Conservation (phyloP, 2,113 vertebrate genomes). For the Melanocharis versteri region DNA sequence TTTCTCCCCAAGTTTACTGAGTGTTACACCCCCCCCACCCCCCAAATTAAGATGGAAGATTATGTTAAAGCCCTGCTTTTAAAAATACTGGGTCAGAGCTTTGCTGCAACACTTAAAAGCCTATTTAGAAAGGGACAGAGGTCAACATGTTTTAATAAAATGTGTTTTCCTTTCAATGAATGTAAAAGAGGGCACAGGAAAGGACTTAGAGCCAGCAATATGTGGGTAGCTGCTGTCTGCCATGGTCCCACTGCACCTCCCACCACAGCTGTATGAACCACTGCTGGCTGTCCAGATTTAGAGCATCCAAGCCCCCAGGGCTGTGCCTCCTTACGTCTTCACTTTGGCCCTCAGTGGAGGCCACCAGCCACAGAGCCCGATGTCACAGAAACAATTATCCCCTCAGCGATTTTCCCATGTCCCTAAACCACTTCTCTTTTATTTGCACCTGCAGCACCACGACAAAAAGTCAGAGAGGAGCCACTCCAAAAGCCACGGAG, state of each 20-base stretch:
- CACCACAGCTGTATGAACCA: neutral
- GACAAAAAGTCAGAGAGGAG: neutral
- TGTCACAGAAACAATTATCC: neutral
- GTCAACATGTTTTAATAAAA: neutral
- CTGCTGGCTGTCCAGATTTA: neutral
- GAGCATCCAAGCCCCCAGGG: neutral
- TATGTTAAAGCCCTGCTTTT: neutral
- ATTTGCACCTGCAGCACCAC: neutral
- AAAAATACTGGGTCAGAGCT: neutral
- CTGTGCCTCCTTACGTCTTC: neutral
- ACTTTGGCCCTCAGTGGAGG: neutral
- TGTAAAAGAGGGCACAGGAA: neutral
- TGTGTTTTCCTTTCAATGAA: neutral
- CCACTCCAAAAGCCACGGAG: neutral
- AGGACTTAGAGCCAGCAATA: neutral
- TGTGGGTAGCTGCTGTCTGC: neutral
- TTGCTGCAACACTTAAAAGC: neutral
- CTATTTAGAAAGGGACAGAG: neutral
- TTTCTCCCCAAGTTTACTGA: neutral
- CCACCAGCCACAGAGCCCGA: fast-evolving
- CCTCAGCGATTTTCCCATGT: neutral
- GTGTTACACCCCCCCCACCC: neutral
- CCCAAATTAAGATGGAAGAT: neutral
- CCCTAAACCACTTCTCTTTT: neutral
- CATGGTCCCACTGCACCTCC: neutral